phyloP scores from a whole-genome alignment of 2,113 vertebrate genomes.

The Etheostoma spectabile region DNA sequence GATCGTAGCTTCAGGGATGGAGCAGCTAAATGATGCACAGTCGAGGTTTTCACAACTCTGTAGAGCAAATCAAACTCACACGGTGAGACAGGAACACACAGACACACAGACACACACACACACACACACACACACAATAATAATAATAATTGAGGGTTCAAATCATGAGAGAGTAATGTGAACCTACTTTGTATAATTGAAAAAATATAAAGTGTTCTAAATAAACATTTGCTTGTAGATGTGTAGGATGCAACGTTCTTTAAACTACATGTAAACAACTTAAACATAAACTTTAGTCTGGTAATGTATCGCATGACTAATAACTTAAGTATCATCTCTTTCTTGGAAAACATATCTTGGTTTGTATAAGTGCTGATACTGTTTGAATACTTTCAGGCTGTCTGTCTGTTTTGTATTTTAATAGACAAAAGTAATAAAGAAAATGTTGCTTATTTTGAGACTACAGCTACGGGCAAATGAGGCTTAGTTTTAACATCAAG shows the following conservation, averaged over 20 bases:
- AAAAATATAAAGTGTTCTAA: no score
- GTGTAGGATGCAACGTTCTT: background rate
- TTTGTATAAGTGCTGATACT: background rate
- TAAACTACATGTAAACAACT: background rate
- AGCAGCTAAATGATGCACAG: constrained; percentile 85
- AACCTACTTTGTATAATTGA: background rate
- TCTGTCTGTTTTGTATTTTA: background rate
- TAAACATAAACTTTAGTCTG: background rate
- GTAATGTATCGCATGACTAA: background rate
- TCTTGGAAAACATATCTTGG: background rate
- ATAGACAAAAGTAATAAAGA: background rate
- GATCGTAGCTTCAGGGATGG: constrained; percentile 77
- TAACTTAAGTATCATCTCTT: background rate
- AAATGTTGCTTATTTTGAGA: background rate
- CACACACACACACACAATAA: no score
- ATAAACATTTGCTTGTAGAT: no score
- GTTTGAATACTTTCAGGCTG: background rate
- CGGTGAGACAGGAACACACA: background rate
- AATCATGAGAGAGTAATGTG: background rate
- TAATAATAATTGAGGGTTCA: background rate
- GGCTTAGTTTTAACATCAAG: background rate
- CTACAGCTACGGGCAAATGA: background rate
- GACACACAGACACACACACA: background rate
- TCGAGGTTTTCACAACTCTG: constrained; percentile 87
- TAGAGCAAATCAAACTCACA: constrained; percentile 11